A percentile compares a stretch with the other conserved stretches of the same genome.
These are phyloP conservation scores for Apodemus sylvaticus DNA, from an alignment of 2,113 vertebrate genomes.

Conservation along the genomic window DNA sequence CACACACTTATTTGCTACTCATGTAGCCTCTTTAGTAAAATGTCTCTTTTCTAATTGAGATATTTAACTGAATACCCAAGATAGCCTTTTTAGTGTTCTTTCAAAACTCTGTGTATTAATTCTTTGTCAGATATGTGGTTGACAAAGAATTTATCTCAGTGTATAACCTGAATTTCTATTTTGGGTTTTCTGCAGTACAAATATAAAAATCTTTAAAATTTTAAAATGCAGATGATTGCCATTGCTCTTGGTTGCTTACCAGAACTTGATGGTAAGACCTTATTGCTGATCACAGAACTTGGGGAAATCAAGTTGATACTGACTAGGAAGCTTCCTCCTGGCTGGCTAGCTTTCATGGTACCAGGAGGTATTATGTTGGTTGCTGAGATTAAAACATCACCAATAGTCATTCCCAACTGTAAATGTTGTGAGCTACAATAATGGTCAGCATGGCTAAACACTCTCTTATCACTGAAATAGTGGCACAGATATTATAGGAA, in stretches of 20 bases:
- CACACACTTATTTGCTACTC: neutral
- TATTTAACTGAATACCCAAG: neutral
- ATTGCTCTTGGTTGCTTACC: neutral
- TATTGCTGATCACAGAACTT: neutral
- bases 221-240: neutral
- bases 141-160: slow-evolving; percentile 24
- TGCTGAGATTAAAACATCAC: neutral
- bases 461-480: neutral
- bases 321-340: neutral
- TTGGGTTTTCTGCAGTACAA: neutral
- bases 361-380: neutral
- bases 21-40: slow-evolving; percentile 26
- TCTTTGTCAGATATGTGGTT: neutral
- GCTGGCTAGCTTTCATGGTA: neutral
- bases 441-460: neutral
- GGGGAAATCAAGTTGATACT: neutral
- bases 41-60: slow-evolving; percentile 21
- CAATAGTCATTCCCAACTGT: neutral
- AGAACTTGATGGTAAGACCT: neutral
- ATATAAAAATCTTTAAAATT: neutral
- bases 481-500: neutral
- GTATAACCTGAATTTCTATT: neutral
- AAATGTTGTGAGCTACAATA: neutral
- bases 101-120: neutral
- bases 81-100: neutral